A percentile compares a stretch with the other conserved stretches of the same genome.
phyloP scores from a whole-genome alignment of 2,888 invertebrate species.

The Spilarctia lutea region DNA sequence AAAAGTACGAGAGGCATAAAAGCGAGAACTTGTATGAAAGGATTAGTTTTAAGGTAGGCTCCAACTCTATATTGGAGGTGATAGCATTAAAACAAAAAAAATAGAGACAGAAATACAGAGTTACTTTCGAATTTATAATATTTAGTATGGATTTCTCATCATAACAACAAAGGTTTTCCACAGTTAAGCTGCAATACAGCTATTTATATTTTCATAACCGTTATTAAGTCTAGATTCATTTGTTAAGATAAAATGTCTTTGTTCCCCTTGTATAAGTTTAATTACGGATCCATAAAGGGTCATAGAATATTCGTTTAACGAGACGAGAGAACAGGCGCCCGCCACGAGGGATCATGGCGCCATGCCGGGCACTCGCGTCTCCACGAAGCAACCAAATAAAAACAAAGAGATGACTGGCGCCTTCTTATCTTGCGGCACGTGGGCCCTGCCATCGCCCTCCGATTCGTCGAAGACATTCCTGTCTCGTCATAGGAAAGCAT shows the following conservation, averaged over 20 bases:
- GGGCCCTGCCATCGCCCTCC: constrained; percentile 66
- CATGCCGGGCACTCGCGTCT: constrained; percentile 33
- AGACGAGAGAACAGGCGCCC: constrained; percentile 63
- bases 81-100: too few relatives aligned
- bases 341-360: constrained; percentile 58
- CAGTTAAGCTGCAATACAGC: too few relatives aligned
- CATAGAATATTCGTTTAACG: constrained; percentile 63
- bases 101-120: too few relatives aligned
- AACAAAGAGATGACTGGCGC: constrained; percentile 70
- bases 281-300: constrained; percentile 65
- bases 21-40: too few relatives aligned
- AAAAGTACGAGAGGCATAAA: too few relatives aligned
- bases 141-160: too few relatives aligned
- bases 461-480: constrained; percentile 73
- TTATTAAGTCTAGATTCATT: constrained; percentile 38
- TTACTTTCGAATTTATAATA: too few relatives aligned
- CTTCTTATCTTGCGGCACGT: constrained; percentile 76
- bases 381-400: constrained; percentile 41
- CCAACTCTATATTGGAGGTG: too few relatives aligned
- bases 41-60: too few relatives aligned
- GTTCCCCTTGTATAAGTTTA: constrained; percentile 53
- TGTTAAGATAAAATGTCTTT: constrained; percentile 35
- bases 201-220: not conserved
- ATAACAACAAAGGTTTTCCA: too few relatives aligned
- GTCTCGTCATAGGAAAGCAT: constrained; percentile 49